Evolutionary conservation across 2,113 vertebrate species (phyloP), one percentile per base, ranked within the genome.

Genomic region (Trematocara marginatum): DNA sequence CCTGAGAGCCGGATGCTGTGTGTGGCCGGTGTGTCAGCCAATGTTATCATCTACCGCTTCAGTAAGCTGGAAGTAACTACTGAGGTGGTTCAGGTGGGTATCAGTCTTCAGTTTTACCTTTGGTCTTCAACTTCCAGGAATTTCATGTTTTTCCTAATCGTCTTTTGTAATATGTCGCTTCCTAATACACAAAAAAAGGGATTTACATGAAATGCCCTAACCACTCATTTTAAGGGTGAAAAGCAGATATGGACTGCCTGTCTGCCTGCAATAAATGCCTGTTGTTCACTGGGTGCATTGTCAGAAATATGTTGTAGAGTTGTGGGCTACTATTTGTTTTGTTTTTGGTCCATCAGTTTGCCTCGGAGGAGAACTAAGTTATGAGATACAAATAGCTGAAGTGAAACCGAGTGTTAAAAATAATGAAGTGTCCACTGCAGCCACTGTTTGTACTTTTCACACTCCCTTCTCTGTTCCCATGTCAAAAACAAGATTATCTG

Each of bases 1-100:
- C 97, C 98, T n/a, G 99, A 99, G 92, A 99, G 98, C 91, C 95
- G 99, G 61, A 97, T 98, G 97, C 95, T 99, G 51, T 98, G 98
- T 83, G 96, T 99, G 88, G 97, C 98, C 6, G 99, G 98, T 29
- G 99, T 99, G 94, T 99, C 98, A 10, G 98, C 98, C 49, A 98
- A 99, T 78, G 95, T 99, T 88, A 97, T 99, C 93, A 95, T 99
- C 94, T 99, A 99, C 90, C 97, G 97, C 88, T 99, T 99, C 96
- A 99, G 99, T 96, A 99, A 97, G 86, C 97, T 98, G 90, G 98
- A 99, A 95, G 96, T 98, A 88, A 96, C 97, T 31, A 98, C 98
- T 23, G 98, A 99, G 95, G 97, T 97, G 47, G 97, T 99, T 91
- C 98, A 98, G 97, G 98, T 99, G 96, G 93, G 85, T 64, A 34